Evolutionary conservation across 2,797 vertebrate species (phyloP).

Genomic region (Nannoperca australis): DNA sequence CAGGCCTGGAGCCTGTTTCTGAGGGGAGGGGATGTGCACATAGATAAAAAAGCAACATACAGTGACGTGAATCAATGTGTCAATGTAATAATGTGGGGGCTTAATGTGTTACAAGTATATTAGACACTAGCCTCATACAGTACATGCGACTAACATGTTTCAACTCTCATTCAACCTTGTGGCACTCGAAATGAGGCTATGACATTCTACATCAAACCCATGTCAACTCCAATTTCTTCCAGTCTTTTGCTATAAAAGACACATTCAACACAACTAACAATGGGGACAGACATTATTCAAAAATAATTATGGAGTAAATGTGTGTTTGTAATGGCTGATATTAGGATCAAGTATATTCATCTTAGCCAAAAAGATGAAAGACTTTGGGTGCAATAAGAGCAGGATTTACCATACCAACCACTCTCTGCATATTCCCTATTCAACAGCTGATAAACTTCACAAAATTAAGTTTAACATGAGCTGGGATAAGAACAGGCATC

Average conservation of each 20-base stretch:
- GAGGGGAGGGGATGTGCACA: constrained; percentile 66
- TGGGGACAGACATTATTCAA: constrained; percentile 33
- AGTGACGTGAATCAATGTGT: constrained; percentile 48
- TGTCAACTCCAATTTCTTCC: constrained; percentile 14
- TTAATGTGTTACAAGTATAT: constrained; percentile 42
- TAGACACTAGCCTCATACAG: constrained; percentile 42
- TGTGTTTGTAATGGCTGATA: constrained; percentile 62
- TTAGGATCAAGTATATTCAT: constrained; percentile 68
- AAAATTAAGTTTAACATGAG: constrained; percentile 47
- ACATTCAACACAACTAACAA: constrained; percentile 37
- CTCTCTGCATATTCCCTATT: constrained; percentile 62
- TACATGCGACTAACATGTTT: constrained; percentile 46
- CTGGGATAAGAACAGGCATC: constrained; percentile 56
- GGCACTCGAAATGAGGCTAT: constrained; percentile 50
- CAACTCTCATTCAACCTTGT: constrained; percentile 36
- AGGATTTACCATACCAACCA: constrained; percentile 39
- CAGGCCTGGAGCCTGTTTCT: constrained; percentile 69
- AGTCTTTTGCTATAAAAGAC: constrained; percentile 44
- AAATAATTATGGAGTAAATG: constrained; percentile 46
- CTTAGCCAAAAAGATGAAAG: constrained; percentile 34
- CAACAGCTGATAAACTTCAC: constrained; percentile 52
- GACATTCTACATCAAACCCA: constrained; percentile 45
- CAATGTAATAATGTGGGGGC: constrained; percentile 36
- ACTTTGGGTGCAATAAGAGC: constrained; percentile 64
- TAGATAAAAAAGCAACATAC: constrained; percentile 64